Conservation (phyloP, 1,140 invertebrate species). For the Popillia japonica region DNA sequence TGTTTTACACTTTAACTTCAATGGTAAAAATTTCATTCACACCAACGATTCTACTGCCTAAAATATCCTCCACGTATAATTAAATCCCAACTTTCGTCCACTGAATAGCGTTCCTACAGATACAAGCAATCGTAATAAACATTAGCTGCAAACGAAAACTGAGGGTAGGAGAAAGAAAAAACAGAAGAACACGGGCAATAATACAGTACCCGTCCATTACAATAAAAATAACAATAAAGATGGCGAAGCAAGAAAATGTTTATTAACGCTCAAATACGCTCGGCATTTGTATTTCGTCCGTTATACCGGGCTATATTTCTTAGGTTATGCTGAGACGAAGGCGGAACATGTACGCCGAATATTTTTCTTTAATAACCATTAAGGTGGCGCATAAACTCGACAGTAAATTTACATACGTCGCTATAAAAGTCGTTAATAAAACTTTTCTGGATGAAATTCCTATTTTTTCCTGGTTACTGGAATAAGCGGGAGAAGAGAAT, state of each 20-base stretch:
- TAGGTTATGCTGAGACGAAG: neutral
- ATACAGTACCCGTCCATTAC: slow-evolving; percentile 14
- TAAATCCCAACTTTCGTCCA: neutral
- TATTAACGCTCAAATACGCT: slow-evolving; percentile 2
- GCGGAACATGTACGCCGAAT: slow-evolving; percentile 3
- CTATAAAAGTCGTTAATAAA: slow-evolving; percentile 16
- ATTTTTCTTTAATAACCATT: slow-evolving; percentile 19
- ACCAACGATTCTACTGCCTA: neutral
- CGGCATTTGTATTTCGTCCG: neutral
- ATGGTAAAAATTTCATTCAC: neutral
- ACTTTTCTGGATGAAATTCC: neutral
- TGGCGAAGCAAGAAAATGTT: neutral
- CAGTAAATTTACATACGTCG: slow-evolving; percentile 14
- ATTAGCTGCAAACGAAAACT: neutral
- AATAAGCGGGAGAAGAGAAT: too few species aligned
- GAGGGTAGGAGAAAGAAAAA: neutral
- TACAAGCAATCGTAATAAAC: neutral
- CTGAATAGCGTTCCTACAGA: neutral
- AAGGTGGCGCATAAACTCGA: slow-evolving; percentile 1
- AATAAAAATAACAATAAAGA: slow-evolving; percentile 20
- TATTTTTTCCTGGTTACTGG: neutral
- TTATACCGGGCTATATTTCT: neutral
- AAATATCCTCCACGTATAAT: neutral
- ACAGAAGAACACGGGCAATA: slow-evolving; percentile 4
- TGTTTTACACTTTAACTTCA: neutral